phyloP scores from a whole-genome alignment of 2,113 vertebrate genomes.

The Nerophis ophidion region DNA sequence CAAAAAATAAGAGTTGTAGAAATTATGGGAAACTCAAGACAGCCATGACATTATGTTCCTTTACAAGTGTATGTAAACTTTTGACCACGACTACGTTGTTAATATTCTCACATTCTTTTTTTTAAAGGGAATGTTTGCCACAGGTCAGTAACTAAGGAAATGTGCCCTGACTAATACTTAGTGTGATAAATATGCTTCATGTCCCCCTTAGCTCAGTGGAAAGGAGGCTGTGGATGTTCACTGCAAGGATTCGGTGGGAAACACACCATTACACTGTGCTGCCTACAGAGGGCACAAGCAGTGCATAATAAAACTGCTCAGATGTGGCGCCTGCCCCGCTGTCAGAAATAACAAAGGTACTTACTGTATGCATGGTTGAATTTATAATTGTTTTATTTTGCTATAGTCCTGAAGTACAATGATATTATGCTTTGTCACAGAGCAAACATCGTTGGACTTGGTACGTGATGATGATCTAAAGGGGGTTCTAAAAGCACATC shows the following conservation, averaged over 20 bases:
- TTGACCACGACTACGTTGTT: no score
- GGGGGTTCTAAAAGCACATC: conserved; percentile 71
- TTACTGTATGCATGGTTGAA: conserved; percentile 59
- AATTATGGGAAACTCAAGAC: no score
- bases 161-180: not conserved
- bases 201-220: conserved; percentile 71
- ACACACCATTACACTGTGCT: conserved; percentile 87
- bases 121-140: no score
- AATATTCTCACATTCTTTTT: no score
- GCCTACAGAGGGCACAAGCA: conserved; percentile 86
- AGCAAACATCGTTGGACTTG: conserved; percentile 81
- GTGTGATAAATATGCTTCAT: not conserved
- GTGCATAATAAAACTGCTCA: conserved; percentile 82
- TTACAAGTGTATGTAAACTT: no score
- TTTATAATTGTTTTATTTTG: not conserved
- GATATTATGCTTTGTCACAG: conserved; percentile 60
- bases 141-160: not conserved
- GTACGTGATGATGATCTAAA: conserved; percentile 80
- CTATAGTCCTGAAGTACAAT: conserved; percentile 5
- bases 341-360: conserved; percentile 82
- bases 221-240: conserved; percentile 79
- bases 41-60: no score
- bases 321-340: conserved; percentile 76
- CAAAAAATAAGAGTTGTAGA: no score
- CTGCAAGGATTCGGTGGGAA: conserved; percentile 83